Percentiles rank a stretch among this genome's conserved stretches.
Evolutionary conservation across 2,888 invertebrate species (phyloP).

Genomic region (Enchytraeus crypticus): DNA sequence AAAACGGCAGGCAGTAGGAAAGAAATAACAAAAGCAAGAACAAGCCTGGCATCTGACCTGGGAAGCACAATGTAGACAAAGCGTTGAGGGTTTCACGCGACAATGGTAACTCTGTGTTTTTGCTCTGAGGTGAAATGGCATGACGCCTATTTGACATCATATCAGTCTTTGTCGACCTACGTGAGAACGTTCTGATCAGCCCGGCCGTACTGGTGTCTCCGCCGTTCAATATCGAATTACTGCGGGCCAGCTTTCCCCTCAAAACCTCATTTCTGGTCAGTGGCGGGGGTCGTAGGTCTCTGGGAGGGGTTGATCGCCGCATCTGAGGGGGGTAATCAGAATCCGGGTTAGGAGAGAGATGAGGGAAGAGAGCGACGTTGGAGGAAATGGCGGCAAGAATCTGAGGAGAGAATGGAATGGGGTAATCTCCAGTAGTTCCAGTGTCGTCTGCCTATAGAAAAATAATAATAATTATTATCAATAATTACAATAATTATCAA

Average conservation of each 20-base stretch:
- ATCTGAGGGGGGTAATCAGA: slow-evolving; percentile 33
- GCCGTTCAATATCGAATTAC: too few species aligned
- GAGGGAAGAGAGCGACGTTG: slow-evolving; percentile 35
- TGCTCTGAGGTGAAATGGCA: too few species aligned
- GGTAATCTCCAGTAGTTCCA: too few species aligned
- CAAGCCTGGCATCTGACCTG: slow-evolving; percentile 30
- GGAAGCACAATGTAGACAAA: slow-evolving; percentile 40
- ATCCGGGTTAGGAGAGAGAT: slow-evolving; percentile 31
- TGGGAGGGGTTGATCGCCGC: not conserved
- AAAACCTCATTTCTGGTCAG: not conserved
- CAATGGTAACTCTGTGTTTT: slow-evolving; percentile 27
- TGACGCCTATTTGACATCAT: too few species aligned
- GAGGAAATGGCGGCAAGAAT: slow-evolving; percentile 37
- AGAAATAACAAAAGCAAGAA: not conserved
- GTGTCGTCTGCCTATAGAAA: too few species aligned
- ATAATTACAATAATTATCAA: too few species aligned
- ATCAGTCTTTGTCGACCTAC: too few species aligned
- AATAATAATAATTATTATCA: too few species aligned
- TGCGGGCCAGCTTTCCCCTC: not conserved
- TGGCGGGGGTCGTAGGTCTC: not conserved
- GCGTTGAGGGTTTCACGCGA: slow-evolving; percentile 37
- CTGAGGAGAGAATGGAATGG: slow-evolving; percentile 35
- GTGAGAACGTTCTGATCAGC: too few species aligned
- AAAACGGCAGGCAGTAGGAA: not conserved
- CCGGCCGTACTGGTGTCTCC: too few species aligned